Conservation (phyloP, 1,140 invertebrate species). For the Diachasma alloeum region DNA sequence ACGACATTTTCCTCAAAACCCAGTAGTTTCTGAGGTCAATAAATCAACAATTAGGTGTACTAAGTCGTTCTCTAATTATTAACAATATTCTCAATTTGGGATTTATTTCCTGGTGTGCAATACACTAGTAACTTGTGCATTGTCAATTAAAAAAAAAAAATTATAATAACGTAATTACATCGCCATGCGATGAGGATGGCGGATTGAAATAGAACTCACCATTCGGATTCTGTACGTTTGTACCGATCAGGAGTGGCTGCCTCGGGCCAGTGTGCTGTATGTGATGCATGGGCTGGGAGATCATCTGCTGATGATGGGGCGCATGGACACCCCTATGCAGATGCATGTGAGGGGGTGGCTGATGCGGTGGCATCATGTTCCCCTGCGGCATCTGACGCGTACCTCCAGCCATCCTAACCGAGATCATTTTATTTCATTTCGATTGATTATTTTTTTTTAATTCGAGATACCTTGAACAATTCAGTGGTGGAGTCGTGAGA, state of each 20-base stretch:
- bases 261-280: constrained; percentile 58
- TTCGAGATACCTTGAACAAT: not conserved
- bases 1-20: no score
- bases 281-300: constrained; percentile 61
- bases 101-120: not conserved
- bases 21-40: no score
- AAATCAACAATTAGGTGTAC: no score
- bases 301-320: constrained; percentile 59
- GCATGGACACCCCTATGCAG: constrained; percentile 54
- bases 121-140: not conserved
- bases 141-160: not conserved
- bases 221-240: constrained; percentile 55
- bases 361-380: constrained; percentile 60
- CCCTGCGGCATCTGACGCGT: constrained; percentile 63
- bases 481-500: not conserved
- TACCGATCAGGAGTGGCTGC: constrained; percentile 59
- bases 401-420: constrained; percentile 56
- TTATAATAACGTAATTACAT: not conserved
- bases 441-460: not conserved
- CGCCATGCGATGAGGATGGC: constrained; percentile 8
- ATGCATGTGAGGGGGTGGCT: constrained; percentile 53
- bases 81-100: not conserved
- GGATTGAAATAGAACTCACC: constrained; percentile 40
- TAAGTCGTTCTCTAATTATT: no score
- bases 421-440: not conserved